A percentile compares a stretch with the other conserved stretches of the same genome.
These are phyloP conservation scores for Gymnocypris eckloni DNA, from an alignment of 2,797 vertebrate species.

Conservation along the genomic window DNA sequence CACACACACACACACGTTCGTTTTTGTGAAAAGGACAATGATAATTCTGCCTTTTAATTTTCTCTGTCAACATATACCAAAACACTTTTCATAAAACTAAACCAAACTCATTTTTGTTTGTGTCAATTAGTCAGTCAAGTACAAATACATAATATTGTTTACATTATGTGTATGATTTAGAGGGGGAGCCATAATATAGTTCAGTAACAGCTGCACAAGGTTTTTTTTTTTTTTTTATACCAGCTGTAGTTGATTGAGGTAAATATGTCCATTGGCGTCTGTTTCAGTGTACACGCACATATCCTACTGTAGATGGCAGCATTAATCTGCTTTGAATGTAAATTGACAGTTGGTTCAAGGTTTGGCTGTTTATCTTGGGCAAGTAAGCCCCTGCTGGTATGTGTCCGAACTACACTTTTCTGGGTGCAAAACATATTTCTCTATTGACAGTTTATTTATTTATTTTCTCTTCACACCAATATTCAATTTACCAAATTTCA, in stretches of 20 bases:
- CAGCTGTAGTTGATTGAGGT: neutral
- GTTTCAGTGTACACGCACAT: neutral
- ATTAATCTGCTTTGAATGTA: constrained; percentile 22
- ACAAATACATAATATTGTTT: neutral
- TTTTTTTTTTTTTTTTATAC: too few species aligned
- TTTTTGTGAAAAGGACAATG: too few species aligned
- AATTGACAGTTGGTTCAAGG: neutral
- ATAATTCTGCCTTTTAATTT: neutral
- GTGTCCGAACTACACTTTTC: neutral
- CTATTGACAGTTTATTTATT: neutral
- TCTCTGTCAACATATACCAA: neutral
- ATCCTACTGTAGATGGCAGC: constrained; percentile 54
- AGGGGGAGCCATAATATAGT: too few species aligned
- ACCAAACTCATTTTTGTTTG: neutral
- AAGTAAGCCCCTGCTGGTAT: neutral
- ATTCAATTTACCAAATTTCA: neutral
- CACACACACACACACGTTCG: too few species aligned
- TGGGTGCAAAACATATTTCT: neutral
- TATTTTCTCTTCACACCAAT: neutral
- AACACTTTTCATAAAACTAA: neutral
- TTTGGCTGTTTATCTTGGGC: neutral
- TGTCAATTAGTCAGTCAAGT: neutral
- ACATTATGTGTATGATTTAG: neutral
- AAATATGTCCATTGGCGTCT: neutral
- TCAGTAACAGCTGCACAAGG: neutral